A percentile compares a stretch with the other conserved stretches of the same genome.
Conservation (phyloP, 1,140 invertebrate species). For the Mizuhopecten yessoensis region DNA sequence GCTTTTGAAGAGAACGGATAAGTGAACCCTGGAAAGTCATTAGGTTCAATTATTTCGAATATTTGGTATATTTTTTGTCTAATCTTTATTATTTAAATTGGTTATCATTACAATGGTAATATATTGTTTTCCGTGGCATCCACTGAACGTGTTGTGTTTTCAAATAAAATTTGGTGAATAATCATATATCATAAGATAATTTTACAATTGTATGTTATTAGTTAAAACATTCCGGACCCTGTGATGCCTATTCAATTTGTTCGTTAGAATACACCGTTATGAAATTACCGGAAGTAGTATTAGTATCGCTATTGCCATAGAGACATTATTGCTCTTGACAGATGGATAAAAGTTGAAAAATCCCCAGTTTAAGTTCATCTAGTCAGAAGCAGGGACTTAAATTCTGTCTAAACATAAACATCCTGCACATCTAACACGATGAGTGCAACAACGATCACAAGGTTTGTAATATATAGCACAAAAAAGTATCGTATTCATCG, state of each 20-base stretch:
- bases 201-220: too few relatives aligned
- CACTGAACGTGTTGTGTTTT: too few relatives aligned
- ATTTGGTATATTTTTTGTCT: too few relatives aligned
- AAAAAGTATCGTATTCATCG: too few relatives aligned
- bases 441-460: conserved; percentile 27
- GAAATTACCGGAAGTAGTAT: conserved; percentile 51
- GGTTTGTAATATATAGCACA: not conserved
- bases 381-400: not conserved
- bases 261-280: not conserved
- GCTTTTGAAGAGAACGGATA: too few relatives aligned
- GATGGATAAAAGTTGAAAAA: conserved; percentile 11
- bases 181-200: too few relatives aligned
- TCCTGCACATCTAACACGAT: not conserved
- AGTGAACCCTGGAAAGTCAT: too few relatives aligned
- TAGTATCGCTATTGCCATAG: conserved; percentile 56
- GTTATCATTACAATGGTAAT: too few relatives aligned
- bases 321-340: conserved; percentile 44
- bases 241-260: not conserved
- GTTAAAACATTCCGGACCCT: conserved; percentile 28
- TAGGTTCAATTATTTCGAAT: too few relatives aligned
- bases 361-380: not conserved
- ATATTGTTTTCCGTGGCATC: too few relatives aligned
- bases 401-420: not conserved
- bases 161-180: too few relatives aligned
- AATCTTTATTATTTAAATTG: too few relatives aligned